A percentile compares a stretch with the other conserved stretches of the same genome.
phyloP scores from a whole-genome alignment of 2,113 vertebrate genomes.

The Cebus imitator region DNA sequence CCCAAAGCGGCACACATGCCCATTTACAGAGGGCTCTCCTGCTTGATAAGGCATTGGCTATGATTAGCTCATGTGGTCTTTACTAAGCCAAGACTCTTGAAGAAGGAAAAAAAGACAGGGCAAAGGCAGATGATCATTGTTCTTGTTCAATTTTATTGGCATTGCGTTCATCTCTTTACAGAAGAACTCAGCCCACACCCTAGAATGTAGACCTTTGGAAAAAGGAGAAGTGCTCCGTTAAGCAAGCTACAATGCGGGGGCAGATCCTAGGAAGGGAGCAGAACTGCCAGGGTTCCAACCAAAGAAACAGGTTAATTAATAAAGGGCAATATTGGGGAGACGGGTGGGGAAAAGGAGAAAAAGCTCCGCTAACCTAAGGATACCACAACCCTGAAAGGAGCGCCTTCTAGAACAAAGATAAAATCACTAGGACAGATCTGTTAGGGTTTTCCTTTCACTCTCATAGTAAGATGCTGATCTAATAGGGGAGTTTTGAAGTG shows the following conservation, averaged over 20 bases:
- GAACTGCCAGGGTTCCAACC: constrained; percentile 80
- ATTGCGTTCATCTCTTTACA: constrained; percentile 89
- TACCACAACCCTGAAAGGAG: constrained; percentile 78
- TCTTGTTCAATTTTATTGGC: constrained; percentile 91
- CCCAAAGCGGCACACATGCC: neutral
- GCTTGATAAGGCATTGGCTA: neutral
- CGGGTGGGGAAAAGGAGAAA: constrained; percentile 19
- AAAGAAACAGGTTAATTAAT: constrained; percentile 77
- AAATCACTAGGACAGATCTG: constrained; percentile 70
- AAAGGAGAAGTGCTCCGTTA: constrained; percentile 82
- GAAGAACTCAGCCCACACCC: constrained; percentile 86
- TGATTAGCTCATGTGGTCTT: neutral
- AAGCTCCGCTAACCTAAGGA: constrained; percentile 77
- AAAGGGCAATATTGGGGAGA: constrained; percentile 64
- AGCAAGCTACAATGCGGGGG: constrained; percentile 87
- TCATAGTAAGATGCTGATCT: constrained; percentile 62
- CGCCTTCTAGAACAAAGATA: constrained; percentile 79
- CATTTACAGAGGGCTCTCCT: neutral
- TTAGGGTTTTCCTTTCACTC: constrained; percentile 71
- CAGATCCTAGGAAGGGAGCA: constrained; percentile 78
- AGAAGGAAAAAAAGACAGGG: constrained; percentile 74
- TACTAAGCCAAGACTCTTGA: neutral
- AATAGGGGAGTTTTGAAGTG: constrained; percentile 57
- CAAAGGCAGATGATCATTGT: constrained; percentile 79
- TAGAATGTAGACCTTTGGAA: constrained; percentile 84